phyloP scores from a whole-genome alignment of 2,797 vertebrate genomes.

The Sciaenops ocellatus region DNA sequence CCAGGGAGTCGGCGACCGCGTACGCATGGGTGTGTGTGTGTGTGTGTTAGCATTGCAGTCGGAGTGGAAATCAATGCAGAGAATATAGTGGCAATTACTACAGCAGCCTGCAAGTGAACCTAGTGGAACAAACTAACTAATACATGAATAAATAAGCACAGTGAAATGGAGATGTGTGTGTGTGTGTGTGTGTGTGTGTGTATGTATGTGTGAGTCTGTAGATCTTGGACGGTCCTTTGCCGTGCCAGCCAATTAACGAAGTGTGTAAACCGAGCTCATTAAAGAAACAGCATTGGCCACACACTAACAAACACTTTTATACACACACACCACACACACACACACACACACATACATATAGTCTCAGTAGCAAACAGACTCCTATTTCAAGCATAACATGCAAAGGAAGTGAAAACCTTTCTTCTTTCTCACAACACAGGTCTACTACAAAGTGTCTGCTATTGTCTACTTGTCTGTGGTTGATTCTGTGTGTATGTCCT shows the following conservation, averaged over 20 bases:
- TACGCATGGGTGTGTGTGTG: slow-evolving; percentile 11
- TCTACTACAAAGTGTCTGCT: slow-evolving; percentile 54
- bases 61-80: slow-evolving; percentile 83
- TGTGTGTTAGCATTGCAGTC: slow-evolving; percentile 42
- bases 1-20: slow-evolving; percentile 15
- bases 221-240: slow-evolving; percentile 71
- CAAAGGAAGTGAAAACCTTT: slow-evolving; percentile 42
- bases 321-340: slow-evolving; percentile 51
- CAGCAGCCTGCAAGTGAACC: slow-evolving; percentile 79
- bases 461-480: slow-evolving; percentile 47
- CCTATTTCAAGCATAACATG: slow-evolving; percentile 41
- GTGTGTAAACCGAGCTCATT: slow-evolving; percentile 85
- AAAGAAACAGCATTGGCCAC: slow-evolving; percentile 74
- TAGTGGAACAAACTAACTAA: slow-evolving; percentile 84
- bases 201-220: slow-evolving; percentile 58
- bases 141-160: slow-evolving; percentile 84
- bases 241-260: slow-evolving; percentile 84
- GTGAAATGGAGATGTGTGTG: slow-evolving; percentile 78
- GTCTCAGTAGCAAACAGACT: slow-evolving; percentile 55
- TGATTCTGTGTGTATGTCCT: slow-evolving; percentile 38
- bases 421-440: slow-evolving; percentile 36
- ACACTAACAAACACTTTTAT: slow-evolving; percentile 39
- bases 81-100: slow-evolving; percentile 86
- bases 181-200: slow-evolving; percentile 43
- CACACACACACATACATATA: slow-evolving; percentile 44